These are phyloP conservation scores for Hemiprocne comata DNA, from an alignment of 2,113 vertebrate genomes.

Conservation along the genomic window DNA sequence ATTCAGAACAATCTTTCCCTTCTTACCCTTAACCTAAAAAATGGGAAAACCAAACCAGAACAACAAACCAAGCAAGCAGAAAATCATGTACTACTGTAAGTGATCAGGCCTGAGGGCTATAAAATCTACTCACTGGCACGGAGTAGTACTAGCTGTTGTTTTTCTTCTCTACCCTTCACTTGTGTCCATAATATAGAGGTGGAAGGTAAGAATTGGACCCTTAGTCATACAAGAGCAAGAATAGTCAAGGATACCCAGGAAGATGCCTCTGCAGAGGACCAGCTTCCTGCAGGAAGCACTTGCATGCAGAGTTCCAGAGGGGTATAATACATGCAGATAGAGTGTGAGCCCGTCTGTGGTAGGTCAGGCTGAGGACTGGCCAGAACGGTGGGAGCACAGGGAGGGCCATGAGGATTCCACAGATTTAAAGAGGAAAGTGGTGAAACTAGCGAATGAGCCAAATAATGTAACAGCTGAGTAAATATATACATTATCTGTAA, in stretches of 20 bases:
- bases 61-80: not conserved
- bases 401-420: not conserved
- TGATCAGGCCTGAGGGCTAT: not conserved
- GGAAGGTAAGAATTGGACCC: not conserved
- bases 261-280: constrained; percentile 42
- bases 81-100: not conserved
- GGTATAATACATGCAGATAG: not conserved
- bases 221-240: not conserved
- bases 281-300: constrained; percentile 23
- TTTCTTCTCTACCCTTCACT: not conserved
- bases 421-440: not conserved
- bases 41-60: not conserved
- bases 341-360: rapidly evolving
- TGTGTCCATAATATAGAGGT: not conserved
- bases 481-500: constrained; percentile 36
- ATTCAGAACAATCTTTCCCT: not conserved
- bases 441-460: not conserved
- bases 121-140: not conserved
- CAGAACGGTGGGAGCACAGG: not conserved
- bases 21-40: constrained; percentile 11
- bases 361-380: not conserved
- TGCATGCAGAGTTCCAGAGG: not conserved
- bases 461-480: not conserved
- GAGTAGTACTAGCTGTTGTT: not conserved
- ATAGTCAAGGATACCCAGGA: constrained; percentile 23